These are phyloP conservation scores for Sebastes taczanowskii DNA, from an alignment of 2,797 vertebrate genomes.

Conservation along the genomic window DNA sequence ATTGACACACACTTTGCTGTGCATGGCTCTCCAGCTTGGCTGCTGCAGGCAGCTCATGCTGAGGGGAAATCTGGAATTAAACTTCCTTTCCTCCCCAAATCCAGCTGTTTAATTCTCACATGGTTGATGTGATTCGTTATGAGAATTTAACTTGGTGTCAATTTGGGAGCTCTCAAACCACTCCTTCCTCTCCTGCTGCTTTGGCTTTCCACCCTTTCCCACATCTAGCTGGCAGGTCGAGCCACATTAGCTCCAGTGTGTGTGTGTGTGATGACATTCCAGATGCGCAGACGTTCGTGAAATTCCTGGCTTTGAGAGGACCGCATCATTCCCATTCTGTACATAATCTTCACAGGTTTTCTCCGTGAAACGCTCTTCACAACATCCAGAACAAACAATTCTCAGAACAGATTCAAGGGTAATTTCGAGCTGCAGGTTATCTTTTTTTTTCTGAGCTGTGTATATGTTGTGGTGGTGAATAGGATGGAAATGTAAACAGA, in stretches of 20 bases:
- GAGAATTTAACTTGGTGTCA: constrained; percentile 21
- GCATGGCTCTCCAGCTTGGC: background rate
- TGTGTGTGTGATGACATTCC: constrained; percentile 53
- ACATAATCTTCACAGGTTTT: background rate
- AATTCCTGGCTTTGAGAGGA: constrained; percentile 10
- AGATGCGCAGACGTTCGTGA: constrained; percentile 32
- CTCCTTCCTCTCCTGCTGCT: background rate
- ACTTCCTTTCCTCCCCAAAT: background rate
- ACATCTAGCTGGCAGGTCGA: constrained; percentile 42
- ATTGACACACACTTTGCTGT: background rate
- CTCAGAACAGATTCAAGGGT: background rate
- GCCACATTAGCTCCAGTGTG: constrained; percentile 37
- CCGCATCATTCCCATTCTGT: background rate
- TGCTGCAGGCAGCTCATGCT: background rate
- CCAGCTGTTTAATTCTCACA: constrained; percentile 13
- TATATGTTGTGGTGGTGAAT: background rate
- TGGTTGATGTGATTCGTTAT: constrained; percentile 7
- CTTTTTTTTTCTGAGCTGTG: background rate
- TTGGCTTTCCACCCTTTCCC: background rate
- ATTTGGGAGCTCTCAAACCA: background rate
- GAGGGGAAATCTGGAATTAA: constrained; percentile 5
- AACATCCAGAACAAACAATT: constrained; percentile 1
- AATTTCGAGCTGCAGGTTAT: background rate
- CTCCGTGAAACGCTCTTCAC: background rate
- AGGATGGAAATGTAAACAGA: background rate